Evolutionary conservation across 2,888 invertebrate genomes (phyloP), one percentile per base, ranked within the genome.

Genomic region (Lottia gigantea): DNA sequence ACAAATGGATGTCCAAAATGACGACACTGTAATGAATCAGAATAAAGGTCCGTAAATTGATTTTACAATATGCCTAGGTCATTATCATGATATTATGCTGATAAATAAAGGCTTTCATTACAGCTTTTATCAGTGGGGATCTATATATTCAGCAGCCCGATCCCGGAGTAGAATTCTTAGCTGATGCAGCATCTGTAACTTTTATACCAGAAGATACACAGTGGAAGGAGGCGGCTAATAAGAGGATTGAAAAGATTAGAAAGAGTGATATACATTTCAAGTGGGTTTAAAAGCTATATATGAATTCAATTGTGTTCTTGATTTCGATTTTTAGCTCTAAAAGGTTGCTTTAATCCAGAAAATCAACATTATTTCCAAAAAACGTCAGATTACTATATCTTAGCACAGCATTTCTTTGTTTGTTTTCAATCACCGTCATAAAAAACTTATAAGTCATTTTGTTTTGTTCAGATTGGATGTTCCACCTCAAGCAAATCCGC

Each of bases 161-260:
- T 55, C 55, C 55, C 11, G 55, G 55, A 55, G 15, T 55, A 23
- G 55, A 55, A 19, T 55, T 55, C 19, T 15, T 55, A 55, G 55
- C 55, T 23, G 55, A 55, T 55, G 23, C 55, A 12, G 55, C 55
- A 55, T 12, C 55, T 23, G 19, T 55, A 3, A 55, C 55, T 11
- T 55, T 55, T 55, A 55, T 55, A 23, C 55, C 55, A 2, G 55
- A 55, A 55, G 55, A 55, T 23, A 55, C 55, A 55, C 19, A 55
- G 3, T 55, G 55, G 23, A 55, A 55, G 23, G 55, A 55, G 55
- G 19, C 19, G 2, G 55, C 55, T 23, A 55, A 55, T 14, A n/a
- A 23, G 23, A 19, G 55, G 11, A 55, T 55, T 55, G 55, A 55
- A 3, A 55, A 23, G 14, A 23, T 23, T 14, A 55, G 55, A 55